Conservation (phyloP, 2,888 invertebrate species). For the Antitype chi region DNA sequence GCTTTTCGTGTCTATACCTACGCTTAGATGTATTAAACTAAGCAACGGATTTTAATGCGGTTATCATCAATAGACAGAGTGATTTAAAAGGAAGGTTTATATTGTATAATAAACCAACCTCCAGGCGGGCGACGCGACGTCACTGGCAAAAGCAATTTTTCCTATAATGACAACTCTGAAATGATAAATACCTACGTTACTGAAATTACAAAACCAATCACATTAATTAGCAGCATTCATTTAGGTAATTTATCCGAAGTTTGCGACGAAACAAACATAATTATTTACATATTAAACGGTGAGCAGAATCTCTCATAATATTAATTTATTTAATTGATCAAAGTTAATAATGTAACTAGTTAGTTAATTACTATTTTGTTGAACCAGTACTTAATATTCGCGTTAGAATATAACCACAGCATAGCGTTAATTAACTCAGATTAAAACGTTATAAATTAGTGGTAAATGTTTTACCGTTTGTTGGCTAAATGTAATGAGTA, state of each 20-base stretch:
- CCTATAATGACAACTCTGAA: not conserved
- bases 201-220: not conserved
- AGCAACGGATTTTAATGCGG: too few species aligned
- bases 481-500: not conserved
- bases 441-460: constrained; percentile 2
- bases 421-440: not conserved
- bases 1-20: too few species aligned
- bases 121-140: too few species aligned
- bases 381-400: constrained; percentile 10
- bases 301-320: constrained; percentile 4
- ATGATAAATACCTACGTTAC: not conserved
- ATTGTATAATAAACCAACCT: too few species aligned
- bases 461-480: not conserved
- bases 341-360: constrained; percentile 26
- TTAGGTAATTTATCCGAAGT: not conserved
- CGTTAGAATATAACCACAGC: constrained; percentile 14
- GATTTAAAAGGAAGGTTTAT: too few species aligned
- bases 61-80: too few species aligned
- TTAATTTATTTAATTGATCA: constrained; percentile 28
- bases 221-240: not conserved
- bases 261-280: constrained; percentile 13
- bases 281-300: constrained; percentile 5
- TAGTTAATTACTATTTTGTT: constrained; percentile 13
- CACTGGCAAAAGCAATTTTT: not conserved
- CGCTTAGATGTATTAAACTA: too few species aligned